Percentiles rank a stretch among this genome's conserved stretches.
These are phyloP conservation scores for Leucozona laternaria DNA, from an alignment of 2,888 invertebrate species.

Conservation along the genomic window DNA sequence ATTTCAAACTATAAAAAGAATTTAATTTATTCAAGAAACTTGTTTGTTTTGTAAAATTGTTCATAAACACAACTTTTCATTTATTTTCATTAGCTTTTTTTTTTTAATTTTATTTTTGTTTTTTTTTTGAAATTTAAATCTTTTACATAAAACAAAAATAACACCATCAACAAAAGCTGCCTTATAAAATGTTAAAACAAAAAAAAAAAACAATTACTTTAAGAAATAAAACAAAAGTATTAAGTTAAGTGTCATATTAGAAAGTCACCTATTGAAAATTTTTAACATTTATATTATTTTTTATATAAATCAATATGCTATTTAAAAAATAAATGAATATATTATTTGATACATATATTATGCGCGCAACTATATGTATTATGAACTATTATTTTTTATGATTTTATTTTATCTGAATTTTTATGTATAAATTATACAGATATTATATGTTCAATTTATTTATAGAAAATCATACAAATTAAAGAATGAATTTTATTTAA, in stretches of 20 bases:
- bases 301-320: conserved; percentile 13
- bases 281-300: conserved; percentile 43
- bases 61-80: conserved; percentile 19
- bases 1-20: conserved; percentile 3
- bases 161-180: conserved; percentile 58
- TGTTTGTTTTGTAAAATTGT: conserved; percentile 12
- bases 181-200: conserved; percentile 53
- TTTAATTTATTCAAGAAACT: conserved; percentile 10
- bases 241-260: conserved; percentile 83
- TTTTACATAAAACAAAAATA: conserved; percentile 39
- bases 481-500: conserved; percentile 79
- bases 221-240: conserved; percentile 78
- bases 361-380: conserved; percentile 71
- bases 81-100: background rate
- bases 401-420: conserved; percentile 39
- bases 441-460: conserved; percentile 64
- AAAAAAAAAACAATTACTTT: conserved; percentile 39
- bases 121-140: background rate
- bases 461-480: conserved; percentile 69
- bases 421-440: conserved; percentile 34
- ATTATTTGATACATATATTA: conserved; percentile 70
- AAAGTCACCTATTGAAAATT: conserved; percentile 55
- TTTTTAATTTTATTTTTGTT: conserved; percentile 34
- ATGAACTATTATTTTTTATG: conserved; percentile 56
- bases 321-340: conserved; percentile 30